Percentiles rank a stretch among this genome's conserved stretches.
phyloP scores from a whole-genome alignment of 2,888 invertebrate species.

The Drosophila lacicola region DNA sequence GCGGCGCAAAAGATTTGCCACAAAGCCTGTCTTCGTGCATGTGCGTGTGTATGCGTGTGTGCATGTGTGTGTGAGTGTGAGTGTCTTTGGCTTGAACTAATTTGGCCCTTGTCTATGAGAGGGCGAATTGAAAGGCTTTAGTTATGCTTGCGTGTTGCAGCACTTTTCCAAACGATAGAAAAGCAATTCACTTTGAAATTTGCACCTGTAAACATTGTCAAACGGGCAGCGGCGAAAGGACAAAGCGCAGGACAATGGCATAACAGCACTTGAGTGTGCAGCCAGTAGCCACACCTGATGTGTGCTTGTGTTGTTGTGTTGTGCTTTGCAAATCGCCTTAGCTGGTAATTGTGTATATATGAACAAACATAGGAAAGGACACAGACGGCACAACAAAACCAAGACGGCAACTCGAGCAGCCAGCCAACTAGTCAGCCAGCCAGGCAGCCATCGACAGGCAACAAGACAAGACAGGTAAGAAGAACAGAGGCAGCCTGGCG shows the following conservation, averaged over 20 bases:
- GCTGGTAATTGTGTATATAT: constrained; percentile 78
- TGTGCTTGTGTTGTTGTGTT: constrained; percentile 34
- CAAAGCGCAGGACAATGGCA: constrained; percentile 62
- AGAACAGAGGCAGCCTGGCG: constrained; percentile 2
- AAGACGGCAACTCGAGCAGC: constrained; percentile 17
- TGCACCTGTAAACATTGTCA: constrained; percentile 81
- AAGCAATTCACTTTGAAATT: constrained; percentile 82
- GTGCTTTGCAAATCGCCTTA: constrained; percentile 75
- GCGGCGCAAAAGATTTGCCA: constrained; percentile 51
- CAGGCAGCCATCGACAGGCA: constrained; percentile 30
- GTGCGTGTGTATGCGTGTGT: constrained; percentile 8
- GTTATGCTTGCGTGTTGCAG: constrained; percentile 71
- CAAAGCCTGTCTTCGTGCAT: constrained; percentile 23
- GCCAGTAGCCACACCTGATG: constrained; percentile 62
- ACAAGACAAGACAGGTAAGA: constrained; percentile 26
- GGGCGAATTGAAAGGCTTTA: constrained; percentile 48
- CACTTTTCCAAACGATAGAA: constrained; percentile 81
- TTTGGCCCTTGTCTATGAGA: constrained; percentile 51
- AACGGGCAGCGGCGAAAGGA: constrained; percentile 49
- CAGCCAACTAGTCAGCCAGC: not conserved
- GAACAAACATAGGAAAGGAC: constrained; percentile 57
- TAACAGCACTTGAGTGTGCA: constrained; percentile 71
- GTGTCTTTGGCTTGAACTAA: constrained; percentile 54
- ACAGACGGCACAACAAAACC: constrained; percentile 6
- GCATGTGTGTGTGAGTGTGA: constrained; percentile 5